Evolutionary conservation across 2,113 vertebrate genomes (phyloP).

Genomic region (Tiliqua scincoides): DNA sequence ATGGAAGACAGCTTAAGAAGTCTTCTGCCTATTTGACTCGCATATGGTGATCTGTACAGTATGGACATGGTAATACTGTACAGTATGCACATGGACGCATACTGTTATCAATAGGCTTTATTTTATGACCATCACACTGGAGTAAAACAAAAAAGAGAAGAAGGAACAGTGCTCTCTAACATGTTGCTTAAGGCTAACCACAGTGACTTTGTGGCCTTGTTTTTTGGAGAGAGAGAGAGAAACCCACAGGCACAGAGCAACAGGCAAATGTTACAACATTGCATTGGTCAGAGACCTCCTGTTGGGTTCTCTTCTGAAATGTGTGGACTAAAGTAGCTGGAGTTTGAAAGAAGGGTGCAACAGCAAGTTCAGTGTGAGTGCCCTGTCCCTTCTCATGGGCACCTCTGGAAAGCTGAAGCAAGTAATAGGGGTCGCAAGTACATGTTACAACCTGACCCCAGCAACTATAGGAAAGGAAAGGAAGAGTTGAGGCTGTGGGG

Average conservation of each 20-base stretch:
- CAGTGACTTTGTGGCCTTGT: slow-evolving; percentile 53
- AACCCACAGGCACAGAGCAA: slow-evolving; percentile 48
- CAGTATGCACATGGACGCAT: too few relatives aligned
- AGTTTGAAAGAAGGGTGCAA: slow-evolving; percentile 34
- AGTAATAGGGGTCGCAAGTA: slow-evolving; percentile 23
- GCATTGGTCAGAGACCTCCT: slow-evolving; percentile 44
- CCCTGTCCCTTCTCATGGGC: background rate
- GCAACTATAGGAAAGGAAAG: slow-evolving; percentile 9
- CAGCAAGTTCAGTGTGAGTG: slow-evolving; percentile 21
- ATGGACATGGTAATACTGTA: too few relatives aligned
- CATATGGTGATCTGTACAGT: background rate
- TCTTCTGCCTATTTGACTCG: slow-evolving; percentile 8
- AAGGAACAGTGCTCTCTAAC: slow-evolving; percentile 59
- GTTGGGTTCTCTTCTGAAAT: slow-evolving; percentile 46
- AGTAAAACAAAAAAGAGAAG: slow-evolving; percentile 38
- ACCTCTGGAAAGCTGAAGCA: background rate
- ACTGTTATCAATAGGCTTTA: background rate
- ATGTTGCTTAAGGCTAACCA: slow-evolving; percentile 62
- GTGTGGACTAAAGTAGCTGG: slow-evolving; percentile 8
- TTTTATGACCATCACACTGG: slow-evolving; percentile 22
- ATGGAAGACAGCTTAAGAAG: rapidly evolving
- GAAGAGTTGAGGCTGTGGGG: background rate
- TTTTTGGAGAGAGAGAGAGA: too few relatives aligned
- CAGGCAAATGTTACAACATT: slow-evolving; percentile 60
- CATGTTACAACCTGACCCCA: slow-evolving; percentile 16